Evolutionary conservation across 2,888 invertebrate genomes (phyloP), one percentile per base, ranked within the genome.

Genomic region (Orthosia cruda): DNA sequence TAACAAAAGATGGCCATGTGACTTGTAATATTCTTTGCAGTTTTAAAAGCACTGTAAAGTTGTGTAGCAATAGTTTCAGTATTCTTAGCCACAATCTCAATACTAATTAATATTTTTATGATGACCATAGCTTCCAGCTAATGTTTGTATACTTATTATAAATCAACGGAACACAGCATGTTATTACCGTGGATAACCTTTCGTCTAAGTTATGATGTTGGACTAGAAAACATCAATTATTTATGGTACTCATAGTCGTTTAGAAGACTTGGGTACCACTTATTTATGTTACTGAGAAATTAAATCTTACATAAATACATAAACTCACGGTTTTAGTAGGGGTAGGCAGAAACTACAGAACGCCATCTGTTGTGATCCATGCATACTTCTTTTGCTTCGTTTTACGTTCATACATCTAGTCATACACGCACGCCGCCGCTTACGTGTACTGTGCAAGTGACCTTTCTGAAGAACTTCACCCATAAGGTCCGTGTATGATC

Each of bases 71-170:
- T 40, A 40, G 9, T 40, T 40, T 9, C 9, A 40, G 40, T 40
- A 40, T 40, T 9, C 1, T 40, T 40, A 40, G 23, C 16, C 26
- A 20, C n/a, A 75, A n/a, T 23, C 55, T 5, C 15, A 74, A 45
- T 20, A 13, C 18, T 15, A 15, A 13, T 52, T 70, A 52, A 45
- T 26, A 52, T 18, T 50, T 61, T 75, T 32, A 47, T 45, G 45
- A 54, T 55, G 20, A 75, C 20, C 20, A 45, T 52, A n/a, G 20
- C 16, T 66, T 32, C 23, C 32, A 74, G 26, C 26, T 32, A 32
- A 71, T 79, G 15, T 12, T 13, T 12, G 7, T 13, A 54, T 16
- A 47, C n/a, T 52, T 54, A 80, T 80, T 52, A 73, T 73, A 80
- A 63, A 58, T 73, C 32, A 62, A 9, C 16, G 32, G 4, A 73